phyloP scores from a whole-genome alignment of 1,140 invertebrate species.

The Leptonema lineaticorne region DNA sequence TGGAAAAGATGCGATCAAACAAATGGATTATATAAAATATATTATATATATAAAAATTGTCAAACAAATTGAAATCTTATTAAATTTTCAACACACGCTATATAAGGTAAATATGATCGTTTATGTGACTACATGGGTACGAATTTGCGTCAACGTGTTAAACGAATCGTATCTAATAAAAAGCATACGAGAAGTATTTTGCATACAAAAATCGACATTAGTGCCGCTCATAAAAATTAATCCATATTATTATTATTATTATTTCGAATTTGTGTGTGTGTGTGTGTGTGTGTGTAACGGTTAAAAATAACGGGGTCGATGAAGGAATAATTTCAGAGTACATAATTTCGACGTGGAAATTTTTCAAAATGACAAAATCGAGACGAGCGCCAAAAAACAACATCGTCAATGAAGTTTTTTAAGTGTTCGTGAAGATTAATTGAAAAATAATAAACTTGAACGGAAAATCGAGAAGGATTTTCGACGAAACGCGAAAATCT shows the following conservation, averaged over 20 bases:
- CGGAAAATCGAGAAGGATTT: neutral
- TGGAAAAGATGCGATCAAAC: too few relatives aligned
- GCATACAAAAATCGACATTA: neutral
- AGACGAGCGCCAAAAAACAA: neutral
- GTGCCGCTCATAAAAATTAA: neutral
- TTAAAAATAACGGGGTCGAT: too few relatives aligned
- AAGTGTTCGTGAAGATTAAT: constrained; percentile 8
- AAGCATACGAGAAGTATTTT: neutral
- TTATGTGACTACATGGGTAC: too few relatives aligned
- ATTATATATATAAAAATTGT: too few relatives aligned
- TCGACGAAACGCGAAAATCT: too few relatives aligned
- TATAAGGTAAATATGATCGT: too few relatives aligned
- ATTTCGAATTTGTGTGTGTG: neutral
- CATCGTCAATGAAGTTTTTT: neutral
- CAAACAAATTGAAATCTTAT: too few relatives aligned
- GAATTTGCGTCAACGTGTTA: constrained; percentile 6
- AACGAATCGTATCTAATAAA: neutral
- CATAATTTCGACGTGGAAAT: neutral
- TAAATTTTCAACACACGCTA: too few relatives aligned
- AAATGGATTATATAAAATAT: too few relatives aligned
- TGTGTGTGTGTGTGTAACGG: neutral
- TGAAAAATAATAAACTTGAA: constrained; percentile 9
- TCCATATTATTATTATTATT: neutral
- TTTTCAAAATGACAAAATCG: neutral
- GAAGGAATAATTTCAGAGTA: too few relatives aligned